phyloP scores from a whole-genome alignment of 1,140 invertebrate species.

The Heliconius hermathena region DNA sequence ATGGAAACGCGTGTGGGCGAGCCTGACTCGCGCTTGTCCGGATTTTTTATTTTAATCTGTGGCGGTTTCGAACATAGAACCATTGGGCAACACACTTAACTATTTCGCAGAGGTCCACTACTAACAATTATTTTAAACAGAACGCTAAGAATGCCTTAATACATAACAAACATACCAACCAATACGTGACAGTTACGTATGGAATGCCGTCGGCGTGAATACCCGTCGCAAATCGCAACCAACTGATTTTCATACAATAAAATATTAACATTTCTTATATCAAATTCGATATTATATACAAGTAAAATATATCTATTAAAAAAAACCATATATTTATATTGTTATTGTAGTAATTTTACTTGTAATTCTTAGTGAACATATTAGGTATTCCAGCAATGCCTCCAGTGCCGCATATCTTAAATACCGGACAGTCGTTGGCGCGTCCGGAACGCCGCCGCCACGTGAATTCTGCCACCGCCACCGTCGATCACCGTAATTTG shows the following conservation, averaged over 20 bases:
- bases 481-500: slow-evolving; percentile 19
- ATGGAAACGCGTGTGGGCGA: no score
- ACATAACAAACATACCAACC: slow-evolving; percentile 1
- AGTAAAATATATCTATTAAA: no score
- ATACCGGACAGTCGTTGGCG: slow-evolving; percentile 17
- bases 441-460: slow-evolving; percentile 22
- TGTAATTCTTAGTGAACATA: slow-evolving; percentile 17
- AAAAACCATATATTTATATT: neutral
- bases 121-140: neutral
- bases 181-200: slow-evolving; percentile 3
- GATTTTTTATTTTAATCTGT: no score
- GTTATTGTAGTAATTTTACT: neutral
- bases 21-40: no score
- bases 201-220: slow-evolving; percentile 11
- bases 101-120: neutral
- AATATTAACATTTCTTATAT: neutral
- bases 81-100: no score
- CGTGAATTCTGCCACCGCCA: slow-evolving; percentile 31
- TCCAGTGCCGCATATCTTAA: slow-evolving; percentile 23
- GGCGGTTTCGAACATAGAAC: no score
- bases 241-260: neutral
- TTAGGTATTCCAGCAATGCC: slow-evolving; percentile 15
- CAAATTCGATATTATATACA: neutral
- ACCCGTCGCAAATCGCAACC: neutral
- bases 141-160: neutral